Conservation (phyloP, 2,797 vertebrate genomes). For the Poeciliopsis infans region DNA sequence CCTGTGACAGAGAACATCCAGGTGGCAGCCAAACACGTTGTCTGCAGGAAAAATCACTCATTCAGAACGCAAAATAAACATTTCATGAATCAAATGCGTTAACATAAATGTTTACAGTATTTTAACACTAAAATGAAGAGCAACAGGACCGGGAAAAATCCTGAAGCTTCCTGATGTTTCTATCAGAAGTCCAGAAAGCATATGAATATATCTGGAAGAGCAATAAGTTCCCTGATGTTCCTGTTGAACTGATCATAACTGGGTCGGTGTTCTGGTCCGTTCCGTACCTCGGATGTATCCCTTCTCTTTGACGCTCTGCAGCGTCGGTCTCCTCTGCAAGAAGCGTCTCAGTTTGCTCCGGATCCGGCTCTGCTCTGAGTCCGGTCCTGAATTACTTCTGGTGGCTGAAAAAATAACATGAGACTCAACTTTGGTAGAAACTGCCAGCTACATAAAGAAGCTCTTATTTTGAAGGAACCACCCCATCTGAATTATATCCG, state of each 20-base stretch:
- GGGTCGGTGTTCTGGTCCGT: background rate
- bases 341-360: slow-evolving; percentile 84
- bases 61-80: background rate
- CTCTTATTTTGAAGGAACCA: slow-evolving; percentile 16
- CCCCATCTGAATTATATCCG: background rate
- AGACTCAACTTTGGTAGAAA: background rate
- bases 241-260: background rate
- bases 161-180: too few species aligned
- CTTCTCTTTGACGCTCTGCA: slow-evolving; percentile 87
- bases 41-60: slow-evolving; percentile 73
- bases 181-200: background rate
- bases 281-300: slow-evolving; percentile 87
- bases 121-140: background rate
- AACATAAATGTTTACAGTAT: background rate
- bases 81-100: background rate
- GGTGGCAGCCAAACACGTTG: slow-evolving; percentile 90
- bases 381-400: slow-evolving; percentile 39
- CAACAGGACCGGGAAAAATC: too few species aligned
- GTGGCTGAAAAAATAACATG: slow-evolving; percentile 20
- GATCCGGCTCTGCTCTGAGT: slow-evolving; percentile 70
- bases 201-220: background rate
- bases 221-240: background rate
- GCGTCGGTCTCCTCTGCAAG: slow-evolving; percentile 85
- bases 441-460: background rate
- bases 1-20: slow-evolving; percentile 85